Evolutionary conservation across 2,113 vertebrate genomes (phyloP).

Genomic region (Nettapus auritus): DNA sequence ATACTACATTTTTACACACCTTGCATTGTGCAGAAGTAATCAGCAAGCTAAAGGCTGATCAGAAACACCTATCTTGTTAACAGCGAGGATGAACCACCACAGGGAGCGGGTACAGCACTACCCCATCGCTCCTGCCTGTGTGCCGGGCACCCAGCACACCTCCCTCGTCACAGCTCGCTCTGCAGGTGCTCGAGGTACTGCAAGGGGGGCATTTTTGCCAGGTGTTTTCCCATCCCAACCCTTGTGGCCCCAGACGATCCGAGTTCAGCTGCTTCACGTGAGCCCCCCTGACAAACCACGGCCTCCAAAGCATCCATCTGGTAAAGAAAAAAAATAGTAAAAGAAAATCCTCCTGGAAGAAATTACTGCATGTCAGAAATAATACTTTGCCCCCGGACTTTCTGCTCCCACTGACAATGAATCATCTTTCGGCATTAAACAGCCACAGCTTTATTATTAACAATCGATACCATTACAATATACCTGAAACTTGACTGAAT

Average conservation of each 20-base stretch:
- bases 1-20: background rate
- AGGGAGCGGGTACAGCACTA: background rate
- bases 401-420: slow-evolving; percentile 65
- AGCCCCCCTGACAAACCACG: no score
- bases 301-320: background rate
- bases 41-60: slow-evolving; percentile 22
- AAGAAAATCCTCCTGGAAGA: background rate
- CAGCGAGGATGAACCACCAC: slow-evolving; percentile 8
- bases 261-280: fast-evolving
- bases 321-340: background rate
- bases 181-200: no score
- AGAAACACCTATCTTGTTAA: slow-evolving; percentile 20
- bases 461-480: slow-evolving; percentile 46
- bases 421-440: slow-evolving; percentile 58
- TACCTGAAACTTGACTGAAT: slow-evolving; percentile 24
- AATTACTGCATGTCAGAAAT: slow-evolving; percentile 45
- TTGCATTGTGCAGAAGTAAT: background rate
- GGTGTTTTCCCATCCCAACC: fast-evolving
- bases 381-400: slow-evolving; percentile 62
- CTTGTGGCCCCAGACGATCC: background rate
- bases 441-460: slow-evolving; percentile 60
- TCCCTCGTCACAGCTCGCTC: fast-evolving
- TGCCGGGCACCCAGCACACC: background rate
- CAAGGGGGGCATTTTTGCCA: fast-evolving
- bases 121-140: background rate